Conservation (phyloP, 2,113 vertebrate genomes). For the Otis tarda region DNA sequence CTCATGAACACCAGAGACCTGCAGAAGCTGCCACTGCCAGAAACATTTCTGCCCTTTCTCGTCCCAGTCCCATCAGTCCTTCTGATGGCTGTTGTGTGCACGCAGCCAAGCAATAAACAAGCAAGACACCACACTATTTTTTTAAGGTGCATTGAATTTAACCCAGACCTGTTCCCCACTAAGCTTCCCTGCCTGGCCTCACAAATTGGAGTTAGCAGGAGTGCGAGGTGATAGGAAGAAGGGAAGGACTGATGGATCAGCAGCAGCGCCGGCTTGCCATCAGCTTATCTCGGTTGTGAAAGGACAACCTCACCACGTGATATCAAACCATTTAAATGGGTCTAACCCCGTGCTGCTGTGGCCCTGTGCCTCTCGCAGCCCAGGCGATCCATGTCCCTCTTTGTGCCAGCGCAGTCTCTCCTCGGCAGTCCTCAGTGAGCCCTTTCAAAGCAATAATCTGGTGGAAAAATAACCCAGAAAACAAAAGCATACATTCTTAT, state of each 20-base stretch:
- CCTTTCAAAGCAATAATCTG: background rate
- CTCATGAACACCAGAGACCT: background rate
- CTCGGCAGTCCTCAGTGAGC: background rate
- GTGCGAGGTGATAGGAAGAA: rapidly evolving
- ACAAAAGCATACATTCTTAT: background rate
- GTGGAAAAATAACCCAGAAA: background rate
- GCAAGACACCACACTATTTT: background rate
- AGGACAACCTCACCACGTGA: background rate
- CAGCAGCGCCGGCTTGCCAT: background rate
- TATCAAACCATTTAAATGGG: background rate
- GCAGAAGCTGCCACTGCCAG: background rate
- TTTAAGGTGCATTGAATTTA: background rate
- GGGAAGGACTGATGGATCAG: background rate
- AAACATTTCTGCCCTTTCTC: background rate
- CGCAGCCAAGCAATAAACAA: background rate
- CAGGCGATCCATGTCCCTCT: background rate
- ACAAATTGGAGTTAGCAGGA: background rate
- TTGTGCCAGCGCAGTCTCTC: background rate
- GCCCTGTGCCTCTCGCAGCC: background rate
- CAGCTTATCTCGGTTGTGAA: background rate
- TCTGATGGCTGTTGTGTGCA: background rate
- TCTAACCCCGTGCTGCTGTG: background rate
- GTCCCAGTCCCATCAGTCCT: background rate
- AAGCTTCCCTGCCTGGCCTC: background rate
- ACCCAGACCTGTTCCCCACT: background rate